Percentiles rank a stretch among this genome's conserved stretches.
Evolutionary conservation across 2,888 invertebrate genomes (phyloP).

Genomic region (Pyrgus malvae): DNA sequence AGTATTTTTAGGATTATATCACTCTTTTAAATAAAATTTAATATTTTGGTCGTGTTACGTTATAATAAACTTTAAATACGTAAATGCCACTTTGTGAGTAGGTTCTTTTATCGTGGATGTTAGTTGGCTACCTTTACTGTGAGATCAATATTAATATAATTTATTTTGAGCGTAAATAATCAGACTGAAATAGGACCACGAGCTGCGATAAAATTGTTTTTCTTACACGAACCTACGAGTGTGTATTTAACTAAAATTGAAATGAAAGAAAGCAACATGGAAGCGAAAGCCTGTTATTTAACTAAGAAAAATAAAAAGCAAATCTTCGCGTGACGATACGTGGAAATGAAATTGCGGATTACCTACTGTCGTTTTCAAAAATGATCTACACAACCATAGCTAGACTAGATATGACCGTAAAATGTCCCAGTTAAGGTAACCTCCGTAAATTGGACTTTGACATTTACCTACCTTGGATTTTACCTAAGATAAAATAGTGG

Average conservation of each 20-base stretch:
- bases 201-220: not conserved
- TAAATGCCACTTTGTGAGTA: not conserved
- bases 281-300: not conserved
- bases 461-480: too few species aligned
- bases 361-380: not conserved
- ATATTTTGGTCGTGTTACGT: too few species aligned
- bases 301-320: not conserved
- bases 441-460: too few species aligned
- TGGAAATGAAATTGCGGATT: slow-evolving; percentile 2
- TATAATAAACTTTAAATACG: not conserved
- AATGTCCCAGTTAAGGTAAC: too few species aligned
- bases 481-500: too few species aligned
- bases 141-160: not conserved
- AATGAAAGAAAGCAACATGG: not conserved
- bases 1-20: too few species aligned
- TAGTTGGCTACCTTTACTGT: not conserved
- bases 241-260: not conserved
- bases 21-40: too few species aligned
- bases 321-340: not conserved
- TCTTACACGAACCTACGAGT: not conserved
- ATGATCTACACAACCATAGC: too few species aligned
- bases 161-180: slow-evolving; percentile 6
- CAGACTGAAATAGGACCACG: not conserved
- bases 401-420: too few species aligned
- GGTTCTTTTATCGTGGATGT: not conserved